Evolutionary conservation across 1,140 invertebrate species (phyloP), one percentile per base, ranked within the genome.

Genomic region (Neuroterus valhalla): DNA sequence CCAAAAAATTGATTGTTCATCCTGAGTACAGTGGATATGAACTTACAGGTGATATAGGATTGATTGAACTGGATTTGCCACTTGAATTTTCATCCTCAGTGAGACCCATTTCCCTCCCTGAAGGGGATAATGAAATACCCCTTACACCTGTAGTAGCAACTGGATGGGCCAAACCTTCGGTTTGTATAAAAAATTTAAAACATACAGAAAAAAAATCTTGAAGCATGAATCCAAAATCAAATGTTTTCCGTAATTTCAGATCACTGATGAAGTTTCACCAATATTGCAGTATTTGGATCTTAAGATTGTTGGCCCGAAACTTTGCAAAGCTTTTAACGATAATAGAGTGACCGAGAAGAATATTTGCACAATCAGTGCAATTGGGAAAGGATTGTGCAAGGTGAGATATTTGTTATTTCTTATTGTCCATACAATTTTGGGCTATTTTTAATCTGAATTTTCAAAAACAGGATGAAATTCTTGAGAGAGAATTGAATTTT

Each of bases 351-450:
- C 77, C 4, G 69, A 78, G 6, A 82, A 79, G 3, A 91, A 93
- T 74, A 91, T 93, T 21, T 93, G 93, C 78, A 93, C 93, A 0
- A 86, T 92, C 23, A 93, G 92, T 10, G 91, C 90, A 74, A 78
- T 81, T 38, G 91, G 91, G n/a, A 86, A 92, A 84, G 91, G 91
- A 44, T 90, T 91, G 31, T 92, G 91, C 73, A 89, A 91, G 81
- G 91, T 91, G 84, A 90, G 90, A 89, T n/a, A 12, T 44, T 5
- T 31, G 17, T 31, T 66, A 26, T 44, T 76, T 50, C n/a, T n/a
- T n/a, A n/a, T n/a, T n/a, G n/a, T n/a, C n/a, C n/a, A n/a, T n/a
- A n/a, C n/a, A n/a, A n/a, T n/a, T n/a, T n/a, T n/a, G n/a, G n/a
- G n/a, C n/a, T n/a, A n/a, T n/a, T n/a, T n/a, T n/a, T n/a, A n/a